These are phyloP conservation scores for Melinaea menophilus DNA, from an alignment of 2,888 invertebrate species.

Conservation along the genomic window DNA sequence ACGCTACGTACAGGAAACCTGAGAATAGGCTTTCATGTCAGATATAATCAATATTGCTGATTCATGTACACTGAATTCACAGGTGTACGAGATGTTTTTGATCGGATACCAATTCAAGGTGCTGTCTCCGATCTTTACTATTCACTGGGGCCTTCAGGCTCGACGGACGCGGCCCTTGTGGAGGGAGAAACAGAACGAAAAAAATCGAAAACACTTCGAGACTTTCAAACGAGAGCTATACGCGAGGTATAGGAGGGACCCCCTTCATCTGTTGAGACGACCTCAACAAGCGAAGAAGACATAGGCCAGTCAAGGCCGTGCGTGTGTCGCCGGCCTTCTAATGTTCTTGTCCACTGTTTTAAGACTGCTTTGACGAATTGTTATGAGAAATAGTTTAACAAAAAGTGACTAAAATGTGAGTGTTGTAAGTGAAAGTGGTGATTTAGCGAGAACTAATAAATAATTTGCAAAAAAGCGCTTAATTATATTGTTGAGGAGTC, in stretches of 20 bases:
- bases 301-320: conserved; percentile 73
- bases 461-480: too few species aligned
- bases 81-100: conserved; percentile 96
- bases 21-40: too few species aligned
- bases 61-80: conserved; percentile 21
- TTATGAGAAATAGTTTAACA: not conserved
- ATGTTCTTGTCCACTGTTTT: conserved; percentile 36
- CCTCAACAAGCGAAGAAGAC: conserved; percentile 61
- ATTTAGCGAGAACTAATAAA: not conserved
- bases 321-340: conserved; percentile 60
- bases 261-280: conserved; percentile 68
- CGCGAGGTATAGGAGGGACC: conserved; percentile 84
- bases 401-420: not conserved
- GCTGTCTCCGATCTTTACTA: conserved; percentile 91
- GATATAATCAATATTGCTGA: too few species aligned
- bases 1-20: too few species aligned
- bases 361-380: conserved; percentile 39
- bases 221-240: conserved; percentile 90
- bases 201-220: conserved; percentile 89
- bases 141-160: conserved; percentile 92
- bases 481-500: too few species aligned
- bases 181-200: conserved; percentile 91
- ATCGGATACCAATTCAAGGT: conserved; percentile 93
- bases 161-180: conserved; percentile 87
- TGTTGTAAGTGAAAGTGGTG: conserved; percentile 2